Base-by-base conservation (phyloP, 2,797 vertebrate genomes). In the Acomys russatus region DNA sequence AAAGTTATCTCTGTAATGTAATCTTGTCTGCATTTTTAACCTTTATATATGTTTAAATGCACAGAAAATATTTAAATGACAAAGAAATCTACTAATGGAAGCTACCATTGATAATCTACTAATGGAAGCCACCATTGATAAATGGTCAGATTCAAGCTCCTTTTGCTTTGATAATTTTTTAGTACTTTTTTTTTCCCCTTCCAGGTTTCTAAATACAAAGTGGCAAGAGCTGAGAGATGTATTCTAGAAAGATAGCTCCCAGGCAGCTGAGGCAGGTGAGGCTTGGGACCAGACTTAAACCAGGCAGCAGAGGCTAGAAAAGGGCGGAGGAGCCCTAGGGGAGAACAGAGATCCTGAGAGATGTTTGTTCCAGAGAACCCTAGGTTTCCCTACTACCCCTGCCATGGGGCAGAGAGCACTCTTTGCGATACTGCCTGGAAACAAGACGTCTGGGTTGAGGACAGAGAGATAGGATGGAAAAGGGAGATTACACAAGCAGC, bases 161-260 rank as follows among this genome's bases (percentile, higher is more conserved):
- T 71, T 94, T 44, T 63, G 56, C 38, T 22, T 88, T 86, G 35
- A 35, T n/a, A 63, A 91, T 38, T 76, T 63, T 18, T 5, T 23
- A 20, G 25, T 33, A 14, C 9, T 83, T 66, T 23, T 25, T 78
- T 86, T 61, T 44, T 4, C 44, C 44, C 44, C 44, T 44, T 44
- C 44, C 44, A 44, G 44, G 77, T 97, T 85, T 77, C 10, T 85
- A 84, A 92, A 51, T 61, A 59, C 22, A 71, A 92, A 68, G 76
- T 63, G 77, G 9, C 54, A 80, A 18, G 4, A 61, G 59, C 28
- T 59, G 76, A 88, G 23, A 77, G 54, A 64, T 44, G 23, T 1
- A 30, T 20, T 73, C 78, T 20, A 10, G 54, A 54, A 78, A 94
- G 73, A 64, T 18, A 5, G 17, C 4, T 70, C 59, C 44, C 30